Base-by-base conservation (phyloP, 2,888 invertebrate genomes). In the Cheilosia scutellata region DNA sequence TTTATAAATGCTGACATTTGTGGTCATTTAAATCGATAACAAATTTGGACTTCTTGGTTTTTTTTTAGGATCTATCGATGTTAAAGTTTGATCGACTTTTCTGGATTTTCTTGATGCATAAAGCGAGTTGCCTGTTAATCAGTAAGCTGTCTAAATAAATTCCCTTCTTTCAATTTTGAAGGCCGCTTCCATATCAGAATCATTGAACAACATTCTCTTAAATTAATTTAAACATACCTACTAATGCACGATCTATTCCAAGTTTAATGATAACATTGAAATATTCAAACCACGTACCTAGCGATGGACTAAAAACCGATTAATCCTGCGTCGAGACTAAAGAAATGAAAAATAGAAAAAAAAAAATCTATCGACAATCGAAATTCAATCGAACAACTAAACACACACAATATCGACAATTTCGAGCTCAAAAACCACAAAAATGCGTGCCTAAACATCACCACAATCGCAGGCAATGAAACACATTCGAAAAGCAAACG, bases 241-340 rank as follows among this genome's bases (percentile, higher is more conserved):
- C 63, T 78, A 70, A 83, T 57, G 88, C 88, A 88, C 88, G 87
- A 55, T 63, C 20, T 55, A 60, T 63, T 75, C 9, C 29, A 70
- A 80, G 75, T 76, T 42, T 33, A 76, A 57, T 76, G 65, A 71
- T 77, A 65, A 53, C 27, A 58, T 42, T 63, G 20, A 70, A 47
- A 65, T 75, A 84, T 79, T 84, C 80, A 33, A 66, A 66, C 72
- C 76, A 77, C 86, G 80, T 55, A 86, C 62, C 44, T 33, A 76
- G 27, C 44, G 53, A 72, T 71, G 63, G 42, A 57, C 76, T 62
- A 33, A 71, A 82, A 77, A 82, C 72, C 72, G 86, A 86, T 86
- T 86, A 82, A 86, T 86, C 57, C 55, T n/a, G 16, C 47, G 47
- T 77, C 62, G 37, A 49, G 42, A 33, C 62, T 65, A 62, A 53